These are phyloP conservation scores for Chloropsis cyanopogon DNA, from an alignment of 2,113 vertebrate species.

Conservation along the genomic window DNA sequence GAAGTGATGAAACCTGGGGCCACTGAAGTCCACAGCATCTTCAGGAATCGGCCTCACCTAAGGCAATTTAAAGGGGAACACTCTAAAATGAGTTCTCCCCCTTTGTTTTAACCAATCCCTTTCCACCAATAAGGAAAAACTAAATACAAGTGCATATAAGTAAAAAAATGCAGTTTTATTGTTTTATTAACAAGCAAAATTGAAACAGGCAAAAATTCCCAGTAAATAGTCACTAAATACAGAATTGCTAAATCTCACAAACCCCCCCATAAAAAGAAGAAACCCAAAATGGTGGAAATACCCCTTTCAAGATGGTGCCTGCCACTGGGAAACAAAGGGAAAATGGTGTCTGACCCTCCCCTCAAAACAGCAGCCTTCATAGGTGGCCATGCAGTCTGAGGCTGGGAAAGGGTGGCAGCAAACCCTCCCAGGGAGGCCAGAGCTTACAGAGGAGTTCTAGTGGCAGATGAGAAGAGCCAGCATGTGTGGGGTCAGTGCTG, in stretches of 20 bases:
- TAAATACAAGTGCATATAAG: not conserved
- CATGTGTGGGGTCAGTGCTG: too few species aligned
- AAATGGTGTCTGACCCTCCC: not conserved
- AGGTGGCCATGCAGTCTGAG: not conserved
- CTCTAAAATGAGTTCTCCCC: not conserved
- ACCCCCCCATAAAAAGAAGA: not conserved
- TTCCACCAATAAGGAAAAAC: not conserved
- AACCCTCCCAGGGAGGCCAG: not conserved
- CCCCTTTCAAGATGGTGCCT: not conserved
- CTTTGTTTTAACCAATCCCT: not conserved
- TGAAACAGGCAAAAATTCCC: not conserved
- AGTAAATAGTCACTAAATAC: not conserved
- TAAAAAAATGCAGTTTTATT: not conserved
- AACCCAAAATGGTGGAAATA: not conserved
- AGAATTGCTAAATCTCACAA: not conserved
- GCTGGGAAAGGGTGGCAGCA: not conserved
- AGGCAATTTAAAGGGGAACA: not conserved
- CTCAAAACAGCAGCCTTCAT: fast-evolving
- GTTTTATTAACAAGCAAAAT: not conserved
- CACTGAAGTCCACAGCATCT: not conserved
- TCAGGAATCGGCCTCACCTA: not conserved
- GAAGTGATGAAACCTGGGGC: not conserved
- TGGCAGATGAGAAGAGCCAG: too few species aligned
- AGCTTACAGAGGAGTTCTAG: not conserved
- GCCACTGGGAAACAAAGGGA: not conserved